Evolutionary conservation across 2,888 invertebrate genomes (phyloP).

Genomic region (Lissocephala sabroskyi): DNA sequence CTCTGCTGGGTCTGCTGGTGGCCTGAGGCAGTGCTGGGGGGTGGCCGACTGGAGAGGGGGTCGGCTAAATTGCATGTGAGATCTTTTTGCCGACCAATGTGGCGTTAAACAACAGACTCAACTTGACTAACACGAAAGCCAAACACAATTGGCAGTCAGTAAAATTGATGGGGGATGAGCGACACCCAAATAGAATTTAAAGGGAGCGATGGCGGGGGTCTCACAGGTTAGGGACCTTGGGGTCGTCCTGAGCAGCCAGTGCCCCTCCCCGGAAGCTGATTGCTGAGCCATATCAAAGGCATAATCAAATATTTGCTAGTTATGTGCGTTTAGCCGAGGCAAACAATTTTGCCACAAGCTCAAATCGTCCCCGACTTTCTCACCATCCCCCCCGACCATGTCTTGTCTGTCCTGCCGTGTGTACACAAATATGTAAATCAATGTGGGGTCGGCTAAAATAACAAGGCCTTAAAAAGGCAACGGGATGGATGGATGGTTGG

Average conservation of each 20-base stretch:
- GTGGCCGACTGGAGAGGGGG: neutral
- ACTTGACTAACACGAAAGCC: too few species aligned
- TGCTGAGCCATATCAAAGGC: constrained; percentile 42
- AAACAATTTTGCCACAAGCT: constrained; percentile 39
- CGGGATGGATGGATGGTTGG: neutral
- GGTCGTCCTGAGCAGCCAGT: neutral
- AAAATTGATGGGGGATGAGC: neutral
- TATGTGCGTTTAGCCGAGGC: constrained; percentile 46
- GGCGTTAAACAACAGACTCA: neutral
- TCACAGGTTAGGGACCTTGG: neutral
- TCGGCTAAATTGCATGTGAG: neutral
- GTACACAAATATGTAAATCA: constrained; percentile 53
- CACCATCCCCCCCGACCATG: too few species aligned
- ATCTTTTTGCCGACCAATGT: neutral
- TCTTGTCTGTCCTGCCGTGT: constrained; percentile 16
- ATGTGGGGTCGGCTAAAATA: constrained; percentile 37
- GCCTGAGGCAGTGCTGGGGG: neutral
- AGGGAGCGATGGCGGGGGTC: too few species aligned
- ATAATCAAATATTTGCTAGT: constrained; percentile 51
- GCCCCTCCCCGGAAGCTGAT: neutral
- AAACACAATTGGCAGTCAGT: too few species aligned
- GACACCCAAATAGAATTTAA: constrained; percentile 48
- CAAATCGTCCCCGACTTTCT: neutral
- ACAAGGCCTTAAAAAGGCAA: constrained; percentile 14
- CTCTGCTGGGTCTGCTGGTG: too few species aligned